Percentiles rank a stretch among this genome's conserved stretches.
Conservation (phyloP, 1,140 invertebrate genomes). For the Cydia strobilella region DNA sequence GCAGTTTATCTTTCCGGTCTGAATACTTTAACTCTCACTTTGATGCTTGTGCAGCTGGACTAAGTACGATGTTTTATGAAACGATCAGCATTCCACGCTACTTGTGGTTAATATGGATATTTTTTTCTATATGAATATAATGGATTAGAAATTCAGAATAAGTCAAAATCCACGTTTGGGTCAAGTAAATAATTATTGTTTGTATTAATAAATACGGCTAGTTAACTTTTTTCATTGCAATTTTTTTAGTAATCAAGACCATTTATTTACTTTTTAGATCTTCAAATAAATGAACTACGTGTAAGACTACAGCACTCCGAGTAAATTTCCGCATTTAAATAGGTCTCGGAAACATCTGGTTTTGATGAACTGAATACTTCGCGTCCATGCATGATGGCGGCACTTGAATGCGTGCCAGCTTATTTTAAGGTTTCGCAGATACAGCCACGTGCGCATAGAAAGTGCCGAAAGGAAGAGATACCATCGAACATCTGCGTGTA, state of each 20-base stretch:
- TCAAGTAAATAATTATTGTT: too few relatives aligned
- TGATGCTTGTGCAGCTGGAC: not conserved
- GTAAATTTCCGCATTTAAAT: constrained; percentile 58
- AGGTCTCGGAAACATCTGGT: constrained; percentile 71
- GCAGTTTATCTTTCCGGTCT: constrained; percentile 18
- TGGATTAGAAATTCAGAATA: too few relatives aligned
- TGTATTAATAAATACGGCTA: too few relatives aligned
- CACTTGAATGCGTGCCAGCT: constrained; percentile 77
- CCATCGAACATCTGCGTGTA: not conserved
- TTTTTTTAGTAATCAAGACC: too few relatives aligned
- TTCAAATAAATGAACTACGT: not conserved
- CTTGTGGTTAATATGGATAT: too few relatives aligned
- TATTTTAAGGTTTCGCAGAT: constrained; percentile 60
- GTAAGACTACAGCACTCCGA: constrained; percentile 24
- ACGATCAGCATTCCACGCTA: too few relatives aligned
- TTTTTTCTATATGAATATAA: too few relatives aligned
- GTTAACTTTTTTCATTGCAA: too few relatives aligned
- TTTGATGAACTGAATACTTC: constrained; percentile 76
- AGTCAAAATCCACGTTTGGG: too few relatives aligned
- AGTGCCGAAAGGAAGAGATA: not conserved
- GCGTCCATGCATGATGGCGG: constrained; percentile 71
- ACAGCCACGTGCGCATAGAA: constrained; percentile 14
- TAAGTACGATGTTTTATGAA: too few relatives aligned
- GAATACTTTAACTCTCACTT: constrained; percentile 16
- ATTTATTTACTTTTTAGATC: too few relatives aligned